Base-by-base conservation (phyloP, 2,797 vertebrate genomes). In the Acomys russatus region DNA sequence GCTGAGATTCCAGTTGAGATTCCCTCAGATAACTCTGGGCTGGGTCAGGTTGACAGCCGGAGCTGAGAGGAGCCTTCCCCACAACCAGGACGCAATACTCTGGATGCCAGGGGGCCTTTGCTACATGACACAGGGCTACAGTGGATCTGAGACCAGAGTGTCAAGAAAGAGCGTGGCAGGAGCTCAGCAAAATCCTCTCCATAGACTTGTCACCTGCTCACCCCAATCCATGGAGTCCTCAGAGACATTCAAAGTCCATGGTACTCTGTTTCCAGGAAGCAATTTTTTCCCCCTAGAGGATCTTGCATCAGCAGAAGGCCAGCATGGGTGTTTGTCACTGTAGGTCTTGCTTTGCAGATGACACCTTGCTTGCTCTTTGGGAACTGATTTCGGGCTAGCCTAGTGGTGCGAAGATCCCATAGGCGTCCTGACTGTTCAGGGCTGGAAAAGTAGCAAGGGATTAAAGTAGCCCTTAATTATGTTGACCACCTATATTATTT, bases 401-500 rank as follows among this genome's bases (percentile, higher is more conserved):
- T 49, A 0, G 74, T 1, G 1, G 7, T 63, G 9, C 44, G 74
- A 70, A 38, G 70, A 68, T 28, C 54, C 12, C 4, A 0, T 0
- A 3, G 38, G 18, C 0, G 1, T 18, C 7, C 22, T 6, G 78
- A 22, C 28, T 6, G 0, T 64, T 15, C 76, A 3, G 20, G 15
- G 10, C 20, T 20, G 15, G 14, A 20, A 80, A 20, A 7, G 1
- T 35, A 4, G 6, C 33, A 56, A 66, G n/a, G 68, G 33, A 38
- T 77, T 49, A 12, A 59, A 71, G 5, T 35, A 25, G 38, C 84
- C 49, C 63, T 25, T 61, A 73, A 54, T 64, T 91, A 12, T 77
- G 33, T 44, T 78, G 70, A 56, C 30, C 66, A 70, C 71, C 10
- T 82, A 80, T 44, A 70, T 6, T 28, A 49, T 35, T 61, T 11